A percentile compares a stretch with the other conserved stretches of the same genome.
phyloP scores from a whole-genome alignment of 2,888 invertebrate genomes.

The Gerris lacustris region DNA sequence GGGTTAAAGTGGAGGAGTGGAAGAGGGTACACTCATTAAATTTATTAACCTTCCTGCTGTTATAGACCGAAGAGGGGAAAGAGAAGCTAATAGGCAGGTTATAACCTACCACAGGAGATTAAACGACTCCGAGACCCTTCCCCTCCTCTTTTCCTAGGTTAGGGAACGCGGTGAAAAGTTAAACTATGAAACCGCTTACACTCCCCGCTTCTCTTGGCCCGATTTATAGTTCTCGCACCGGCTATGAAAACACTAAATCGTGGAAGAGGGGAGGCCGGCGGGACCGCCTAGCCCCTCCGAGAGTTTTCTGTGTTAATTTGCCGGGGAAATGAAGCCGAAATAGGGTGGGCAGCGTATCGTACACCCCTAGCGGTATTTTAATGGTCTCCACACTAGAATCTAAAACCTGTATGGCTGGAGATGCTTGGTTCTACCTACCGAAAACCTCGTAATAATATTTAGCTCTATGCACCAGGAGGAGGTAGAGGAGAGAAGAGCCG shows the following conservation, averaged over 20 bases:
- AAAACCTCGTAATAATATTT: no score
- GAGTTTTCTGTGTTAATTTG: no score
- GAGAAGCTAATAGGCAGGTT: not conserved
- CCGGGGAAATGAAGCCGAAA: no score
- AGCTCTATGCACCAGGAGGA: no score
- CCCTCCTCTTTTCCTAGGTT: not conserved
- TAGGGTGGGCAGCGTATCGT: no score
- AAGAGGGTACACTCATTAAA: not conserved
- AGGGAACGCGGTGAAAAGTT: not conserved
- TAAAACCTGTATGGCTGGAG: no score
- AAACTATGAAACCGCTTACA: not conserved
- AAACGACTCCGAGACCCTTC: not conserved
- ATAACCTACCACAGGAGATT: not conserved
- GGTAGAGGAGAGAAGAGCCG: no score
- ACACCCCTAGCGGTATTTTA: no score
- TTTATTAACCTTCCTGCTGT: not conserved
- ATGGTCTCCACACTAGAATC: no score
- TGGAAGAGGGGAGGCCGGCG: no score
- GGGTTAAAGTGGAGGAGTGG: not conserved
- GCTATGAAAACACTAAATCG: slow-evolving; percentile 2
- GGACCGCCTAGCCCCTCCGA: no score
- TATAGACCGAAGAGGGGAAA: not conserved
- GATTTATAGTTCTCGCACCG: not conserved
- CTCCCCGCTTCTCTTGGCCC: not conserved
- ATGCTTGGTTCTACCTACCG: no score